Base-by-base conservation (phyloP, 2,113 vertebrate genomes). In the Monopterus albus region DNA sequence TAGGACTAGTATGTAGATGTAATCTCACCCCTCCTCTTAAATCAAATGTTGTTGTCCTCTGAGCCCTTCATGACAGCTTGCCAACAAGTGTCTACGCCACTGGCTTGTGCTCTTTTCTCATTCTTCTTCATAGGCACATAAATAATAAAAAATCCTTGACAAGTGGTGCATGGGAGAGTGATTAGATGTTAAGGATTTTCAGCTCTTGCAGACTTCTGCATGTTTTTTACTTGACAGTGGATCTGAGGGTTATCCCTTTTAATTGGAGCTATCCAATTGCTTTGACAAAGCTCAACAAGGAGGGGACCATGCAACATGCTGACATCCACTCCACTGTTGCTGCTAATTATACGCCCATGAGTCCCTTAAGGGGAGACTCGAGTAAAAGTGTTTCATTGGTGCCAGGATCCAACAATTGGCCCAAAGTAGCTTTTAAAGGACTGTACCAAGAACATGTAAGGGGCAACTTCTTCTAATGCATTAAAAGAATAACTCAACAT, bases 161-260 rank as follows among this genome's bases (percentile, higher is more conserved):
- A 81, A 78, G 33, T 29, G 31, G 49, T 3, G 33, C 61, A 52
- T 57, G 55, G 70, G 46, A 75, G 74, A 73, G 53, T 23, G 77
- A 76, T 73, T 43, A 67, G 47, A 61, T 61, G 36, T 67, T 78
- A 20, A 59, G 33, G 35, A 61, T 61, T 73, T 64, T 65, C 31
- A 67, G 75, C 36, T 43, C 21, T 78, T 61, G 45, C 60, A 56
- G 42, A 65, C 25, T 55, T 50, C 2, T 69, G n/a, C 31, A 28
- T 21, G 9, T 31, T 21, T 58, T 47, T 52, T 56, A 58, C 68
- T 55, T 78, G 69, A 84, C 68, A 71, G 53, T 38, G 42, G 40
- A 59, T 59, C 25, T 75, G 64, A 87, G 74, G 60, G 79, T 81
- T 80, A 78, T 85, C 83, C 64, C 43, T 64, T 81, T 74, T 92